Evolutionary conservation across 2,797 vertebrate genomes (phyloP), one percentile per base, ranked within the genome.

Genomic region (Pseudochaenichthys georgianus): DNA sequence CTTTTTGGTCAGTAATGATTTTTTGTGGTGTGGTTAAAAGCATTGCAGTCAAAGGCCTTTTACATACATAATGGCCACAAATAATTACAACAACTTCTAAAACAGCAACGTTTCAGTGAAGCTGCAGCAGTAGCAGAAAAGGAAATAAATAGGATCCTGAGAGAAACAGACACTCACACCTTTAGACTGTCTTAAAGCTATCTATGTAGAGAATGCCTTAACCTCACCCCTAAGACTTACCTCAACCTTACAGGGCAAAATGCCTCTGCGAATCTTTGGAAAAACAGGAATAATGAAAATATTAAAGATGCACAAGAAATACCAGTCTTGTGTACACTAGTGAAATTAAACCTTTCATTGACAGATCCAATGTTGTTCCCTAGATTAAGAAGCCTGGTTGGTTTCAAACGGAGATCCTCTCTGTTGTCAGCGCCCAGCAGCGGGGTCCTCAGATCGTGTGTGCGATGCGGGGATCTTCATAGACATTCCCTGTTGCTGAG

Each of bases 61-160:
- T 59, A 74, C 69, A 75, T 69, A 82, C 62, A 83, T 73, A 57
- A 69, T 46, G 74, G 84, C 87, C 85, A 83, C 77, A 84, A 64
- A 78, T 61, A 81, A 84, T 80, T 64, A 83, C 82, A 83, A 72
- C 78, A 73, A 80, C 79, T 54, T 75, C 76, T 61, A 68, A 79
- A 89, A 73, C 85, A 71, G 80, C 70, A 86, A 67, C 52, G 47
- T 67, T 82, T 86, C 82, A 76, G 73, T 81, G 77, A 73, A 82
- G 86, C 87, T 75, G 72, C 78, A 55, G 81, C 76, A 87, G 88
- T 85, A 89, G 83, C 81, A 85, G 86, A 84, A 38, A 77, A 81
- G 70, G 82, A 89, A 93, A 93, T 93, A 92, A 92, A 93, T 93
- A 94, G 78, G 68, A 93, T 93, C 92, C 93, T 94, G 92, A 94